Percentiles rank a stretch among this genome's conserved stretches.
Conservation (phyloP, 1,140 invertebrate genomes). For the Holotrichia oblita region DNA sequence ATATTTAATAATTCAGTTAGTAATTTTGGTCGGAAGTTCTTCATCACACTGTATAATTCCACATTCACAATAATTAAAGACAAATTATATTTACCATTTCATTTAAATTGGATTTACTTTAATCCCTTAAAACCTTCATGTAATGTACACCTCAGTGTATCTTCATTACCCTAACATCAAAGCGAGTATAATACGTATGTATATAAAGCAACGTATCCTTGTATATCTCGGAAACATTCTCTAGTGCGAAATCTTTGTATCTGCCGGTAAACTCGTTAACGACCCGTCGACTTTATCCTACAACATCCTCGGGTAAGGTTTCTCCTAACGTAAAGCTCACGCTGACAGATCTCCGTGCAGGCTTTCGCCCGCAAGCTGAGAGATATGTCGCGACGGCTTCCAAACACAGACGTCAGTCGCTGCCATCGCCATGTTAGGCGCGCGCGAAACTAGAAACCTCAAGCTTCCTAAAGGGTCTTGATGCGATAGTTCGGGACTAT, state of each 20-base stretch:
- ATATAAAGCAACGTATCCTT: not conserved
- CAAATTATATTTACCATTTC: too few species aligned
- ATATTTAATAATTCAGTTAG: too few species aligned
- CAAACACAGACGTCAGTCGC: not conserved
- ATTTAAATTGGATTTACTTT: not conserved
- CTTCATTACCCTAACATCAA: not conserved
- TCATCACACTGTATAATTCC: too few species aligned
- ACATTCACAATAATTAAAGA: too few species aligned
- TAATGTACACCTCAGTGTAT: not conserved
- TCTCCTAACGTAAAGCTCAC: not conserved
- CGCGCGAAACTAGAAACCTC: not conserved
- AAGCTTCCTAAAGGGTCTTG: not conserved
- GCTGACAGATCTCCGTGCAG: not conserved
- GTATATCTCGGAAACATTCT: not conserved
- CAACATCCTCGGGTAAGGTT: not conserved
- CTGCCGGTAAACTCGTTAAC: constrained; percentile 15
- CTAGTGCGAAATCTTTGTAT: constrained; percentile 1
- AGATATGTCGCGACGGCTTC: not conserved
- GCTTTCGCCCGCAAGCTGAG: not conserved
- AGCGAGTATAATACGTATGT: not conserved
- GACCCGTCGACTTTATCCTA: not conserved
- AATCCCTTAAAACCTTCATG: not conserved
- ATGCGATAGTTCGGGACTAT: not conserved
- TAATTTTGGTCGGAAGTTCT: too few species aligned
- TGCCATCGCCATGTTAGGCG: not conserved